Percentiles rank a stretch among this genome's conserved stretches.
phyloP scores from a whole-genome alignment of 2,888 invertebrate genomes.

The Pogonocherus hispidulus region DNA sequence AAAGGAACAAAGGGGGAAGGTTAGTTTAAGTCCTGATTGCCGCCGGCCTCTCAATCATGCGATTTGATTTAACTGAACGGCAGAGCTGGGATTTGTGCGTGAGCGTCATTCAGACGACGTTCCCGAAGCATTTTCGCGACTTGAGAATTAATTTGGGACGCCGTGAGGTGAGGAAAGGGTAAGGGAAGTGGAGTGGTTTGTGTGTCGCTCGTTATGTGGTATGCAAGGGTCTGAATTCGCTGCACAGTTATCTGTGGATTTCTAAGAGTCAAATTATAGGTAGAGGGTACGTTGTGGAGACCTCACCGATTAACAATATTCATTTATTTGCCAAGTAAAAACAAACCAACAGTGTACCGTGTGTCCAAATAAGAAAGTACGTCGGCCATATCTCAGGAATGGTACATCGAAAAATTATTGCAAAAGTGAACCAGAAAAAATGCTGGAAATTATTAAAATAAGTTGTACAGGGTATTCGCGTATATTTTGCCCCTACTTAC shows the following conservation, averaged over 20 bases:
- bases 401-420: too few relatives aligned
- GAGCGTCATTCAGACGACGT: constrained; percentile 14
- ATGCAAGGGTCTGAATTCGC: not conserved
- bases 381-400: too few relatives aligned
- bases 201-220: not conserved
- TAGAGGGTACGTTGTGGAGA: too few relatives aligned
- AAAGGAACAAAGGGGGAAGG: constrained; percentile 35
- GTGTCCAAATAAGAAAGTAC: too few relatives aligned
- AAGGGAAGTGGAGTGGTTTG: not conserved
- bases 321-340: too few relatives aligned
- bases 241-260: too few relatives aligned
- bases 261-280: not conserved
- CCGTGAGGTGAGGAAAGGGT: not conserved
- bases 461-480: too few relatives aligned
- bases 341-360: too few relatives aligned
- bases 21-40: constrained; percentile 52
- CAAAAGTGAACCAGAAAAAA: too few relatives aligned
- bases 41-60: constrained; percentile 50
- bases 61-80: constrained; percentile 17
- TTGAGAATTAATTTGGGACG: constrained; percentile 5
- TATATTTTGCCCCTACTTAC: too few relatives aligned
- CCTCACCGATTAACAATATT: too few relatives aligned
- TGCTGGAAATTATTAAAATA: too few relatives aligned
- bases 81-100: constrained; percentile 6
- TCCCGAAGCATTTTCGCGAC: constrained; percentile 8